These are phyloP conservation scores for Globicephala melas DNA, from an alignment of 2,113 vertebrate species.

Conservation along the genomic window DNA sequence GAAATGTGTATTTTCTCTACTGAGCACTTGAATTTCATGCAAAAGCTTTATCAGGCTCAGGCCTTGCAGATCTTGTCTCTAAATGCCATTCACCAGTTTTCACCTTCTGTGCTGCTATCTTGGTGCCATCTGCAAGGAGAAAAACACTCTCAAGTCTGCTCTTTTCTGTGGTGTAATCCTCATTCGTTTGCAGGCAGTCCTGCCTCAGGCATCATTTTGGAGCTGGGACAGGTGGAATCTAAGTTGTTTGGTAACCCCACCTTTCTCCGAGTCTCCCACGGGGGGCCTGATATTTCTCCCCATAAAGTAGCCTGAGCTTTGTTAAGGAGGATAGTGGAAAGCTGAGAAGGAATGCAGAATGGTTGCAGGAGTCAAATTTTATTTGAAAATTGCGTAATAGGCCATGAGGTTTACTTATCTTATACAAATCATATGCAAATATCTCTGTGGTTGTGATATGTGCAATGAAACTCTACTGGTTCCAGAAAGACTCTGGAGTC, in stretches of 20 bases:
- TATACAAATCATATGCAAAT: constrained; percentile 68
- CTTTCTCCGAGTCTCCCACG: not conserved
- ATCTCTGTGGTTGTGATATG: constrained; percentile 19
- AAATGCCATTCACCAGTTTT: constrained; percentile 72
- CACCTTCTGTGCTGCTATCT: constrained; percentile 73
- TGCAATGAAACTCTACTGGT: constrained; percentile 1
- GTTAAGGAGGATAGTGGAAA: constrained; percentile 40
- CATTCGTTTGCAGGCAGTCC: constrained; percentile 54
- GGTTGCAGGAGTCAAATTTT: constrained; percentile 35
- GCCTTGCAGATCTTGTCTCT: constrained; percentile 61
- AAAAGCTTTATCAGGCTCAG: constrained; percentile 52
- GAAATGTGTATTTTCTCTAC: constrained; percentile 67
- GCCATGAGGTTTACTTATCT: constrained; percentile 47
- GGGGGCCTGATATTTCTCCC: constrained; percentile 5
- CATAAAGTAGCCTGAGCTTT: constrained; percentile 14
- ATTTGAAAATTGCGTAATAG: constrained; percentile 48
- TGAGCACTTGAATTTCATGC: constrained; percentile 58
- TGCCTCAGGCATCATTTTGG: constrained; percentile 39
- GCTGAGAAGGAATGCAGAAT: constrained; percentile 27
- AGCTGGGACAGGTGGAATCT: constrained; percentile 39
- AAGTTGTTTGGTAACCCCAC: constrained; percentile 32
- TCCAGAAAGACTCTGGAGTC: not conserved
- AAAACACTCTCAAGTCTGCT: constrained; percentile 66
- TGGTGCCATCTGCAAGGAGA: constrained; percentile 70
- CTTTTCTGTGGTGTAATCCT: constrained; percentile 62